These are phyloP conservation scores for Branchipolynoe longqiensis DNA, from an alignment of 2,888 invertebrate species.

Conservation along the genomic window DNA sequence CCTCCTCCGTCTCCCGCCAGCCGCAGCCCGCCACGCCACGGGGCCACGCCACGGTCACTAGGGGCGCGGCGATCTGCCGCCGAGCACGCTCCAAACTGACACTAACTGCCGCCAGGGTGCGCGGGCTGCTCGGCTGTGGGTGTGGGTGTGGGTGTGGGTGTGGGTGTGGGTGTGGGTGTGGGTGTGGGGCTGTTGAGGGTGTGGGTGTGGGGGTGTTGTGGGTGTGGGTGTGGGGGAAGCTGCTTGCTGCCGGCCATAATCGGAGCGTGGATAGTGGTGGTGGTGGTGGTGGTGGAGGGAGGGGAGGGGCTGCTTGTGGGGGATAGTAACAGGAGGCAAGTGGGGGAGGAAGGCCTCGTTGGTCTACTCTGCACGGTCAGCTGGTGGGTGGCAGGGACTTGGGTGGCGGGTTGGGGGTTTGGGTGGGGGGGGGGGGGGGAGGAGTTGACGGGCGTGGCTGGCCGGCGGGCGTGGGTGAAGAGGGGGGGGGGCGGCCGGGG, in stretches of 20 bases:
- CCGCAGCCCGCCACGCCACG: background rate
- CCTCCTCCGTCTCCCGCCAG: background rate
- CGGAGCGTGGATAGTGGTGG: background rate
- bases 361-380: no score
- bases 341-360: no score
- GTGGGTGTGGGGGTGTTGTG: background rate
- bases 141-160: background rate
- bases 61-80: background rate
- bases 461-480: no score
- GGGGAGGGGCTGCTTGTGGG: background rate
- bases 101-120: constrained; percentile 37
- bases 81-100: constrained; percentile 22
- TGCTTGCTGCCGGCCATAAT: background rate
- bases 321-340: background rate
- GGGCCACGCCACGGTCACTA: background rate
- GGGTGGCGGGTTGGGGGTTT: no score
- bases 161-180: background rate
- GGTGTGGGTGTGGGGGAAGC: no score
- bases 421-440: no score
- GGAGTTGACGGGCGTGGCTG: no score
- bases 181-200: background rate
- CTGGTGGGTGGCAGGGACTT: background rate
- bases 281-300: background rate
- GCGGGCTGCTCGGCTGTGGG: constrained; percentile 2
- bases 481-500: no score